A percentile compares a stretch with the other conserved stretches of the same genome.
Conservation (phyloP, 2,113 vertebrate genomes). For the Psittacara wagleri region DNA sequence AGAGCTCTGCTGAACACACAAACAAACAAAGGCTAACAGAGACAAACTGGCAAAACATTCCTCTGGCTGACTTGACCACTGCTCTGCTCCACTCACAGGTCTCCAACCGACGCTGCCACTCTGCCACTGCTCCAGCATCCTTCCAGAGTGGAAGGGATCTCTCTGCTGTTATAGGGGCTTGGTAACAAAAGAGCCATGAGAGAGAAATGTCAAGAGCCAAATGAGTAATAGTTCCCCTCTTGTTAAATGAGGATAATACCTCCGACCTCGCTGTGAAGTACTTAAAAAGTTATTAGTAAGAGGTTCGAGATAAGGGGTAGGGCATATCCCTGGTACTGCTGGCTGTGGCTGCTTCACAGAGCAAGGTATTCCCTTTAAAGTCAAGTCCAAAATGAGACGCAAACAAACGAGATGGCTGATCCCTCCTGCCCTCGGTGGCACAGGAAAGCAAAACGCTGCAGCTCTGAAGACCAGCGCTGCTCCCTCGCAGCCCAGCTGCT, state of each 20-base stretch:
- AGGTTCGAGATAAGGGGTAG: neutral
- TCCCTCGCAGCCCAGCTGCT: neutral
- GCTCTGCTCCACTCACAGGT: constrained; percentile 73
- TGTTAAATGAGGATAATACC: neutral
- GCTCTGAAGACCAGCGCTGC: neutral
- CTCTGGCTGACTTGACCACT: constrained; percentile 74
- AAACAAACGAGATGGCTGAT: neutral
- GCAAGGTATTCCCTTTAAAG: neutral
- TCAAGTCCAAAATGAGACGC: neutral
- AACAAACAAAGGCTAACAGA: constrained; percentile 76
- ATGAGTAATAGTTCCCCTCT: constrained; percentile 2
- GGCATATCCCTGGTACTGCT: neutral
- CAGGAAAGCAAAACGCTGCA: neutral
- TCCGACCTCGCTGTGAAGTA: neutral
- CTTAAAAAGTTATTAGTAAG: neutral
- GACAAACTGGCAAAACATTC: constrained; percentile 67
- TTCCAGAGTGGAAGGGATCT: constrained; percentile 70
- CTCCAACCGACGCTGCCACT: neutral
- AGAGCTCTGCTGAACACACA: constrained; percentile 83
- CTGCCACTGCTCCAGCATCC: constrained; percentile 67
- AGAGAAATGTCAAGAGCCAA: neutral
- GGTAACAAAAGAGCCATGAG: neutral
- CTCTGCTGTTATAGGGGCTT: neutral
- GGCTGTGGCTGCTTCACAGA: neutral
- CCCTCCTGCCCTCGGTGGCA: neutral